A percentile compares a stretch with the other conserved stretches of the same genome.
Conservation (phyloP, 2,113 vertebrate genomes). For the Leucopsar rothschildi region DNA sequence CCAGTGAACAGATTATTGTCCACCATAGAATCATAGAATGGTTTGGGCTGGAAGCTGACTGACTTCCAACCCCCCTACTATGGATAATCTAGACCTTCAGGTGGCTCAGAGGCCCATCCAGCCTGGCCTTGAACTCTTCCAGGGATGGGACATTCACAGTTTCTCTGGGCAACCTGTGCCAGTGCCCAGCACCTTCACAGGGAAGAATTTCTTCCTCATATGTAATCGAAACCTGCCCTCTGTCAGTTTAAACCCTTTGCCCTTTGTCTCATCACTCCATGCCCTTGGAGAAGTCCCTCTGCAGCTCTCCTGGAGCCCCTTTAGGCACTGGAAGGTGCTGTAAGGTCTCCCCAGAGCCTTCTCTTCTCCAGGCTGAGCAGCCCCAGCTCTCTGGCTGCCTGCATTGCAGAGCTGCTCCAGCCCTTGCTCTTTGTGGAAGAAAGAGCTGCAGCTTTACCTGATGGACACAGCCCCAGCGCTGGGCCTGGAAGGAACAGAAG, state of each 20-base stretch:
- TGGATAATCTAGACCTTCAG: background rate
- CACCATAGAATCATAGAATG: background rate
- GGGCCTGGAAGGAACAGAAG: background rate
- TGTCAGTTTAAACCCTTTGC: background rate
- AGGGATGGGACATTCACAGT: background rate
- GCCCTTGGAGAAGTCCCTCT: background rate
- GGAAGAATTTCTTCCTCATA: background rate
- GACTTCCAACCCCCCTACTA: background rate
- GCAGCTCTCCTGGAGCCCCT: background rate
- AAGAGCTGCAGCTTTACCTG: background rate
- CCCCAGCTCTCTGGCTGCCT: background rate
- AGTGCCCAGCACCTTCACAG: background rate
- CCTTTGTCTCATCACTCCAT: background rate
- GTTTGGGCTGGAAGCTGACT: background rate
- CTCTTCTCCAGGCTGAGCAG: background rate
- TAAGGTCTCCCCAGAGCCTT: background rate
- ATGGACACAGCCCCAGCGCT: background rate
- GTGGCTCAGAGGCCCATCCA: background rate
- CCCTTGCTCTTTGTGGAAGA: background rate
- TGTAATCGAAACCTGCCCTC: background rate
- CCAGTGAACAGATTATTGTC: background rate
- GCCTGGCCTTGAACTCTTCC: background rate
- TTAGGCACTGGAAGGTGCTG: background rate
- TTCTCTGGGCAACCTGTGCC: background rate
- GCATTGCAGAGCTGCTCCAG: background rate